Evolutionary conservation across 2,888 invertebrate species (phyloP), one percentile per base, ranked within the genome.

Genomic region (Dryobota labecula): DNA sequence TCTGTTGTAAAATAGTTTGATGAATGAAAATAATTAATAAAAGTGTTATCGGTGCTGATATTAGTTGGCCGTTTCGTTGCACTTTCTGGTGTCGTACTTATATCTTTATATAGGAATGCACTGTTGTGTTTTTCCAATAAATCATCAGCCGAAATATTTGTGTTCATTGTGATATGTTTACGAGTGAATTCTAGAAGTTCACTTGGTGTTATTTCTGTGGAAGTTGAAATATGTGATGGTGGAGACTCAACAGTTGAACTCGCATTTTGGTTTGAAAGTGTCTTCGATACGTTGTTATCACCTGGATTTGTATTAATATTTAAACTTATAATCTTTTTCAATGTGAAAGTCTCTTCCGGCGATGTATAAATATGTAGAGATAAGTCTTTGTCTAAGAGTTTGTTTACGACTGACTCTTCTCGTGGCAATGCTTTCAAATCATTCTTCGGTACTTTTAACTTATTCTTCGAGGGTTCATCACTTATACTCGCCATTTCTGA

Each of bases 1-100:
- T 74, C 47, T 11, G 53, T 51, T 45, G 60, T 33, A 13, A 49
- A 54, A 15, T 64, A 18, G 11, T 36, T 63, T 13, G n/a, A 30
- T 13, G 18, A 43, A 6, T 49, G 13, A 2, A 43, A 2, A 13
- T 0, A 13, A 49, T 36, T 18, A 60, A 15, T 38, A 7, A 20
- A 30, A 20, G 4, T 56, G 4, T 24, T 6, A 2, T 41, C 13
- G 4, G 24, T 24, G 18, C 24, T 47, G n/a, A 24, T n/a, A 47
- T 4, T 41, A 33, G 36, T 38, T 27, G 30, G 13, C 20, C 2
- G 13, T 51, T 45, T 53, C 2, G 13, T 60, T 27, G 1, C 9
- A 13, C 6, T 64, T 61, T 61, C 45, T n/a, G 53, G n/a, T 0
- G 2, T 47, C 2, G 18, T 49, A 41, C 2, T 20, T 18, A 30